Evolutionary conservation across 2,888 invertebrate species (phyloP).

Genomic region (Smittia aterrima): DNA sequence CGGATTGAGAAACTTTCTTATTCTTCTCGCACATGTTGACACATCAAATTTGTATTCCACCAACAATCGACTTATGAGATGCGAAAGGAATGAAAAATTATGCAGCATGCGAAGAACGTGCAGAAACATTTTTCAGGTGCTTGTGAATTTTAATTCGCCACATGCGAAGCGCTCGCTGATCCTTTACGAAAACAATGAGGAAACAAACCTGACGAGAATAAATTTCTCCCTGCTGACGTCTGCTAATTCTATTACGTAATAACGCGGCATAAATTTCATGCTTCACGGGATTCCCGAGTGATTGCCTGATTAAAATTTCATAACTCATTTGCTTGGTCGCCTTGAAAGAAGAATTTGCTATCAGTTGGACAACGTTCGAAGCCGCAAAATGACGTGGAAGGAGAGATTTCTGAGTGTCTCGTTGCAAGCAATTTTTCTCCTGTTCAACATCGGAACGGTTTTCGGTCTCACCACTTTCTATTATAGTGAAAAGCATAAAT

Average conservation of each 20-base stretch:
- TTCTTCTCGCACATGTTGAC: neutral
- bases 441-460: constrained; percentile 12
- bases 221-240: too few species aligned
- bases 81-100: constrained; percentile 9
- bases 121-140: neutral
- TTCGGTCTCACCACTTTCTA: constrained; percentile 23
- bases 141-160: neutral
- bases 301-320: constrained; percentile 27
- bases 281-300: neutral
- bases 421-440: neutral
- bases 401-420: too few species aligned
- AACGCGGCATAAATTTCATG: too few species aligned
- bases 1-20: neutral
- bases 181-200: too few species aligned
- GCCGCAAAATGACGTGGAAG: too few species aligned
- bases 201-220: too few species aligned
- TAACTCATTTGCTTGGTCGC: neutral
- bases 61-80: constrained; percentile 9
- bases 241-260: too few species aligned
- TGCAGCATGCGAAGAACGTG: neutral
- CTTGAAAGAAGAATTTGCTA: too few species aligned
- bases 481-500: neutral
- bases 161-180: too few species aligned
- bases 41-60: neutral
- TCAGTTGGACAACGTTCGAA: too few species aligned